These are phyloP conservation scores for Heteractis magnifica DNA, from an alignment of 92 coral and sea anemone species.

Conservation along the genomic window DNA sequence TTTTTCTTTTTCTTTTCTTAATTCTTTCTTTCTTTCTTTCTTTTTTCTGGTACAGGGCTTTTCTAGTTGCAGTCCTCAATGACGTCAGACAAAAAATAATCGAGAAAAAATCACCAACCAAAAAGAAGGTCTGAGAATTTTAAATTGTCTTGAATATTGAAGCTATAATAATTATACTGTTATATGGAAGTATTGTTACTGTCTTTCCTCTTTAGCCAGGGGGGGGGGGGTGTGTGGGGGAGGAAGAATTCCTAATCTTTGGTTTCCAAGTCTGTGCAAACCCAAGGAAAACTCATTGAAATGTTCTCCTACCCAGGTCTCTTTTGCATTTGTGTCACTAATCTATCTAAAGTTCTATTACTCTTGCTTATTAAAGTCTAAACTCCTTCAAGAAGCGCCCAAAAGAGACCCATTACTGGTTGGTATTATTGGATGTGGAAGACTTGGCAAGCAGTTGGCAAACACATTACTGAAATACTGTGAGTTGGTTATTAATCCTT, in stretches of 20 bases:
- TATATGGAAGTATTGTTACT: too few species aligned
- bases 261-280: too few species aligned
- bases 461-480: conserved; percentile 79
- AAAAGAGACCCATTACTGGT: conserved; percentile 81
- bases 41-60: conserved; percentile 55
- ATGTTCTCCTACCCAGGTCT: too few species aligned
- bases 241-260: too few species aligned
- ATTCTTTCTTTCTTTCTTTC: neutral
- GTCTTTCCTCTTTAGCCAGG: too few species aligned
- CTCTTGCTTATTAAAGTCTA: conserved; percentile 39
- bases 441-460: conserved; percentile 92
- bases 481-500: conserved; percentile 28
- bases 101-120: conserved; percentile 68
- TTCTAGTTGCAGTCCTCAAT: conserved; percentile 80
- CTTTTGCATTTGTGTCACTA: neutral
- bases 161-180: too few species aligned
- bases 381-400: conserved; percentile 83
- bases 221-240: too few species aligned
- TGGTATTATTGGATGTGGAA: conserved; percentile 96
- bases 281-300: too few species aligned
- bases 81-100: conserved; percentile 77
- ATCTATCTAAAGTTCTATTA: neutral
- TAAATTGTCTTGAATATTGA: neutral
- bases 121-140: conserved; percentile 60
- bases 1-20: too few species aligned